These are phyloP conservation scores for Alloscopus bannaensis DNA, from an alignment of 2,888 invertebrate species.

Conservation along the genomic window DNA sequence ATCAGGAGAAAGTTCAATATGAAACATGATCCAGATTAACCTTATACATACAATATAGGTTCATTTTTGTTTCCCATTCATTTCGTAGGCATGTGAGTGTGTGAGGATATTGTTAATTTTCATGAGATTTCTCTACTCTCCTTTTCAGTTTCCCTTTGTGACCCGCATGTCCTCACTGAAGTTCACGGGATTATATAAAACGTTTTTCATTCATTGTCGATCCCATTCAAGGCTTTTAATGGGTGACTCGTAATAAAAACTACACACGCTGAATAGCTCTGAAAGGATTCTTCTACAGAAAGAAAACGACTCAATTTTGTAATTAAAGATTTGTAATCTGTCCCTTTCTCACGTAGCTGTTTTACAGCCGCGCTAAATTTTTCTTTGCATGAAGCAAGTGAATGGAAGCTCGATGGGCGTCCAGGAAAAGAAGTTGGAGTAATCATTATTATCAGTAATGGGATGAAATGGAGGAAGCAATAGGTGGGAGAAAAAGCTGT, in stretches of 20 bases:
- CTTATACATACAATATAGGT: background rate
- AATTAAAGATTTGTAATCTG: slow-evolving; percentile 64
- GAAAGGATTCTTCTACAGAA: slow-evolving; percentile 25
- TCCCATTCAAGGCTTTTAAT: no score
- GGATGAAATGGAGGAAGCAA: slow-evolving; percentile 41
- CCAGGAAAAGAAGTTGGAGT: slow-evolving; percentile 18
- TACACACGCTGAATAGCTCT: no score
- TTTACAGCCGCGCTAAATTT: slow-evolving; percentile 41
- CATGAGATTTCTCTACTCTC: slow-evolving; percentile 27
- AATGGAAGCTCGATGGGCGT: slow-evolving; percentile 51
- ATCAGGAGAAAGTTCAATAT: slow-evolving; percentile 23
- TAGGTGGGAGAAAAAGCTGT: slow-evolving; percentile 40
- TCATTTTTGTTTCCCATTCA: background rate
- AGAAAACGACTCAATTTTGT: slow-evolving; percentile 55
- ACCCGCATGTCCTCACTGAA: slow-evolving; percentile 55
- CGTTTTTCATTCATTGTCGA: slow-evolving; percentile 23
- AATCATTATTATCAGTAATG: slow-evolving; percentile 28
- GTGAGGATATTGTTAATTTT: slow-evolving; percentile 34
- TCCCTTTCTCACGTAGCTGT: slow-evolving; percentile 58
- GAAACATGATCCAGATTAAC: slow-evolving; percentile 51
- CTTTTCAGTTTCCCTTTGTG: slow-evolving; percentile 29
- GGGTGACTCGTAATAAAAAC: no score
- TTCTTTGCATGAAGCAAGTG: slow-evolving; percentile 37
- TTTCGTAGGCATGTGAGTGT: background rate
- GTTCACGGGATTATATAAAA: slow-evolving; percentile 37